Percentiles rank a stretch among this genome's conserved stretches.
Conservation (phyloP, 2,797 vertebrate genomes). For the Enteromius thamalakanensis region DNA sequence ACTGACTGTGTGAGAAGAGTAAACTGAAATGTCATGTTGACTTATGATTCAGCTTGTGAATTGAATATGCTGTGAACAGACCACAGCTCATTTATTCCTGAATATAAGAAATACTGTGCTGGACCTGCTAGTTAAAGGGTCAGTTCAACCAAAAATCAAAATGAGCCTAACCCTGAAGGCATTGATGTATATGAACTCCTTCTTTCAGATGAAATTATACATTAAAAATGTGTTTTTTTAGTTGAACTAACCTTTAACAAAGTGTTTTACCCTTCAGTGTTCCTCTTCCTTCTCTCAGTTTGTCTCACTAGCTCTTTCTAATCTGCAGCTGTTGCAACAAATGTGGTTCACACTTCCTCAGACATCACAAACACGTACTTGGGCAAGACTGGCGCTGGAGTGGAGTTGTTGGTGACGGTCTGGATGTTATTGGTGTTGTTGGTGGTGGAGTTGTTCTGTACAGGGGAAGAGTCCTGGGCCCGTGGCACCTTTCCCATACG, state of each 20-base stretch:
- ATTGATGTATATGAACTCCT: background rate
- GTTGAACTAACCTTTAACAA: background rate
- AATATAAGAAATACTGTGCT: background rate
- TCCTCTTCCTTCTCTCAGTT: background rate
- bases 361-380: conserved; percentile 74
- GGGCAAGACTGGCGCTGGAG: conserved; percentile 80
- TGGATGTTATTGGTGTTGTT: conserved; percentile 83
- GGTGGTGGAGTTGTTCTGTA: conserved; percentile 69
- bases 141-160: background rate
- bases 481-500: conserved; percentile 95
- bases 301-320: background rate
- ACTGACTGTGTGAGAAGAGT: background rate
- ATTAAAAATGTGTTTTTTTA: background rate
- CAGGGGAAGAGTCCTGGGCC: conserved; percentile 81
- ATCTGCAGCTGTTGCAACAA: conserved; percentile 1
- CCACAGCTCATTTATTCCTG: background rate
- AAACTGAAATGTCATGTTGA: background rate
- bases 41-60: background rate
- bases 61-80: background rate
- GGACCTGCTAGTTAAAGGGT: background rate
- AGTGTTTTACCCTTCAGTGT: background rate
- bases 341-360: background rate
- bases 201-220: background rate
- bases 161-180: background rate
- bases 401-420: conserved; percentile 70